phyloP scores from a whole-genome alignment of 2,113 vertebrate species.

The Tachycineta bicolor region DNA sequence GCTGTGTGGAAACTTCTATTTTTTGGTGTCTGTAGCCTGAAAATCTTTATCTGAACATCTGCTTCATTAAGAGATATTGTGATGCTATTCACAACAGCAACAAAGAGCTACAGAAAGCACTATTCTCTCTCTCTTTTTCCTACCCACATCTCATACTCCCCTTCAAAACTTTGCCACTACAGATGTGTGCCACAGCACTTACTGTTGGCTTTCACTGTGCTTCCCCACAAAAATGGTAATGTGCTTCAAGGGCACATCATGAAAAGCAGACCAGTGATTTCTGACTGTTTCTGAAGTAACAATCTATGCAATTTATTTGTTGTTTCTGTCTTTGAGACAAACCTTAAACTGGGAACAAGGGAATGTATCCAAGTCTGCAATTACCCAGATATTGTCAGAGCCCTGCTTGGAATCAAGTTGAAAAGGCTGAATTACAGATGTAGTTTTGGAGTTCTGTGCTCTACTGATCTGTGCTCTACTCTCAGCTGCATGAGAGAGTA shows the following conservation, averaged over 20 bases:
- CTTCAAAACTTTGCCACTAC: background rate
- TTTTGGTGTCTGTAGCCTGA: background rate
- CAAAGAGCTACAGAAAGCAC: slow-evolving; percentile 33
- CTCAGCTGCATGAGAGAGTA: background rate
- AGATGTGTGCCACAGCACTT: background rate
- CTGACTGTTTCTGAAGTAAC: background rate
- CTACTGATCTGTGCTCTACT: background rate
- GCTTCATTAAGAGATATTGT: slow-evolving; percentile 55
- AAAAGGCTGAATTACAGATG: background rate
- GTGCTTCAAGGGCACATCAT: background rate
- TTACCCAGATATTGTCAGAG: background rate
- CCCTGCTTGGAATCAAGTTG: background rate
- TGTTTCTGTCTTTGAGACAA: background rate
- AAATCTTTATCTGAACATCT: slow-evolving; percentile 58
- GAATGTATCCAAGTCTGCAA: background rate
- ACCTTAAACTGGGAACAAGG: background rate
- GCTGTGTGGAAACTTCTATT: background rate
- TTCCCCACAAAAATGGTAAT: background rate
- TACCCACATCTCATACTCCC: background rate
- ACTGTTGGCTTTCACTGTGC: background rate
- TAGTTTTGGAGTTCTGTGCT: background rate
- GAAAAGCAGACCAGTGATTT: background rate
- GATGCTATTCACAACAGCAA: slow-evolving; percentile 21
- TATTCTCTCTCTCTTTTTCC: background rate
- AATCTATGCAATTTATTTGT: background rate